phyloP scores from a whole-genome alignment of 1,140 invertebrate genomes.

The Diabrotica virgifera region DNA sequence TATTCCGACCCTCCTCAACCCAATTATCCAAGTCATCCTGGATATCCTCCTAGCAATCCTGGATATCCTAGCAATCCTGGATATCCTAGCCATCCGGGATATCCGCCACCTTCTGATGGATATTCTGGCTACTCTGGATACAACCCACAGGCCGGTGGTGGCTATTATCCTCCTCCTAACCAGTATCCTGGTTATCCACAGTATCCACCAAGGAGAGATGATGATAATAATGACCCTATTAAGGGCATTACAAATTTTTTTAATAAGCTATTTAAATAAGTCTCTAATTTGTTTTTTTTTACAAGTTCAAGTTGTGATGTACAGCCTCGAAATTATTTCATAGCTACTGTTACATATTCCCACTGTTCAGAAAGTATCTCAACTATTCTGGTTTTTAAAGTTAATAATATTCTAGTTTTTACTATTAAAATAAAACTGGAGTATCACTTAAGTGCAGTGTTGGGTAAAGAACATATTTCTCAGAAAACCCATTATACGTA shows the following conservation, averaged over 20 bases:
- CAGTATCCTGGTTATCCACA: slow-evolving; percentile 15
- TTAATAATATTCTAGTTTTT: too few species aligned
- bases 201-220: slow-evolving; percentile 3
- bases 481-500: too few species aligned
- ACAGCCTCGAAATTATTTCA: not conserved
- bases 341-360: too few species aligned
- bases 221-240: slow-evolving; percentile 27
- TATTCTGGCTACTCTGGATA: slow-evolving; percentile 16
- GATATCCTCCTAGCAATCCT: slow-evolving; percentile 13
- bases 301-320: slow-evolving; percentile 5
- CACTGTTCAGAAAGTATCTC: too few species aligned
- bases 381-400: too few species aligned
- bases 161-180: slow-evolving; percentile 19
- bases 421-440: too few species aligned
- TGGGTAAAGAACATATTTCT: too few species aligned
- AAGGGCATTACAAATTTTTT: slow-evolving; percentile 36
- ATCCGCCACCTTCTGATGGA: slow-evolving; percentile 4
- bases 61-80: slow-evolving; percentile 5
- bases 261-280: slow-evolving; percentile 35
- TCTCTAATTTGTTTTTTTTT: slow-evolving; percentile 9
- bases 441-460: too few species aligned
- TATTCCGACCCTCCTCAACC: slow-evolving; percentile 28
- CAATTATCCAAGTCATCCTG: slow-evolving; percentile 28
- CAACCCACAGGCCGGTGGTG: slow-evolving; percentile 8
- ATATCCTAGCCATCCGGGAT: slow-evolving; percentile 3